Percentiles rank a stretch among this genome's conserved stretches.
Conservation (phyloP, 2,888 invertebrate genomes). For the Caenorhabditis sulstoni region DNA sequence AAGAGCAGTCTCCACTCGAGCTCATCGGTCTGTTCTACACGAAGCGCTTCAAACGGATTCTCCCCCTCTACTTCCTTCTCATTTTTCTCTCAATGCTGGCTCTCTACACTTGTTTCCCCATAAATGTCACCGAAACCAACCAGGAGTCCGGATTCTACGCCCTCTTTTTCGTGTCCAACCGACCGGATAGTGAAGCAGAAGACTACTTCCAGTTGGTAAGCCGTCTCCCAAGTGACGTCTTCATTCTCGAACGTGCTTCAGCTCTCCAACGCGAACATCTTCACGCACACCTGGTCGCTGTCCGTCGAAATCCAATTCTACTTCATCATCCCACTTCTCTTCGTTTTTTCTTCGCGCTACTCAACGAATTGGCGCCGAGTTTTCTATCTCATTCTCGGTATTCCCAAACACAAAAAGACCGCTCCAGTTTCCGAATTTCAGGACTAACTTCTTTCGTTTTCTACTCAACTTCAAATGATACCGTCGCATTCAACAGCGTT, state of each 20-base stretch:
- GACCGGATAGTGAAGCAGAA: slow-evolving; percentile 23
- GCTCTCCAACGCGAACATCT: slow-evolving; percentile 34
- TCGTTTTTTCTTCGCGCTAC: background rate
- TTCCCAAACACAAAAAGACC: background rate
- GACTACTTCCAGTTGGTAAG: slow-evolving; percentile 44
- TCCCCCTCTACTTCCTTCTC: slow-evolving; percentile 38
- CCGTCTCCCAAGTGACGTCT: no score
- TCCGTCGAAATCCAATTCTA: slow-evolving; percentile 54
- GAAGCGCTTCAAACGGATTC: slow-evolving; percentile 47
- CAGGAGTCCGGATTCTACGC: slow-evolving; percentile 30
- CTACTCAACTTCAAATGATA: background rate
- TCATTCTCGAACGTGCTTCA: no score
- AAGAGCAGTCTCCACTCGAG: background rate
- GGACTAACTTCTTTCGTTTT: background rate
- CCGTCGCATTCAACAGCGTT: slow-evolving; percentile 42
- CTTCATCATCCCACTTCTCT: slow-evolving; percentile 37
- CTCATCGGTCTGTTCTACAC: slow-evolving; percentile 35
- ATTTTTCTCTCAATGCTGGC: slow-evolving; percentile 28
- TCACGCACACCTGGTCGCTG: slow-evolving; percentile 51
- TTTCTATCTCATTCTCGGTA: slow-evolving; percentile 17
- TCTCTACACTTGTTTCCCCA: slow-evolving; percentile 38
- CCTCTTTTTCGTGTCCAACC: slow-evolving; percentile 34
- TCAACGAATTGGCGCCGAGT: background rate
- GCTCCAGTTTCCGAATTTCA: no score
- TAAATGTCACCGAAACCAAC: slow-evolving; percentile 34